Conservation (phyloP, 1,140 invertebrate species). For the Chironomus striatipennis region DNA sequence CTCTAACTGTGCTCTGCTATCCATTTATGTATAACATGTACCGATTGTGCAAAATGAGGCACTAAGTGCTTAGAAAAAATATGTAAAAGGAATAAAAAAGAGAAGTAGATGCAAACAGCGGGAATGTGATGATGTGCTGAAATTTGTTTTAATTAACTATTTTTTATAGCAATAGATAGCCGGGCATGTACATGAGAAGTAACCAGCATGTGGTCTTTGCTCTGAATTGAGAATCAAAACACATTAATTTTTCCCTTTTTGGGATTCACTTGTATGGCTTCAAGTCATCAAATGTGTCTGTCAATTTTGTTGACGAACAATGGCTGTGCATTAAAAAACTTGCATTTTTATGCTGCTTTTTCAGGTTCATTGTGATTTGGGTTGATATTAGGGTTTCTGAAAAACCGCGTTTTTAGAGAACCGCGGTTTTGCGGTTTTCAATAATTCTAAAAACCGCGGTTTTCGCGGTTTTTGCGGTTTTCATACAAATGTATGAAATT, state of each 20-base stretch:
- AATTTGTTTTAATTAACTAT: constrained; percentile 21
- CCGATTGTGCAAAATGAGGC: neutral
- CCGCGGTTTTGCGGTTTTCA: too few relatives aligned
- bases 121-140: constrained; percentile 17
- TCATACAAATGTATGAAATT: too few relatives aligned
- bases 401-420: too few relatives aligned
- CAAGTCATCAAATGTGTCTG: neutral
- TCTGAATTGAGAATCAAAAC: neutral
- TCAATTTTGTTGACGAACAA: neutral
- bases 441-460: too few relatives aligned
- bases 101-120: neutral
- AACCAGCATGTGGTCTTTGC: neutral
- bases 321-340: neutral
- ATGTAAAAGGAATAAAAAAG: too few relatives aligned
- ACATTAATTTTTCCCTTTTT: neutral
- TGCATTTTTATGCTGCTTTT: too few relatives aligned
- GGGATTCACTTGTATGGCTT: neutral
- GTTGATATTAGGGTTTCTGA: too few relatives aligned
- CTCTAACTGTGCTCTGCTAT: neutral
- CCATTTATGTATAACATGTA: neutral
- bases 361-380: too few relatives aligned
- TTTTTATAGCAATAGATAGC: neutral
- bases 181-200: neutral
- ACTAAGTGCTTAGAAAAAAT: neutral
- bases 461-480: too few relatives aligned